A percentile compares a stretch with the other conserved stretches of the same genome.
Evolutionary conservation across 1,140 invertebrate genomes (phyloP).

Genomic region (Drosophila neocordata): DNA sequence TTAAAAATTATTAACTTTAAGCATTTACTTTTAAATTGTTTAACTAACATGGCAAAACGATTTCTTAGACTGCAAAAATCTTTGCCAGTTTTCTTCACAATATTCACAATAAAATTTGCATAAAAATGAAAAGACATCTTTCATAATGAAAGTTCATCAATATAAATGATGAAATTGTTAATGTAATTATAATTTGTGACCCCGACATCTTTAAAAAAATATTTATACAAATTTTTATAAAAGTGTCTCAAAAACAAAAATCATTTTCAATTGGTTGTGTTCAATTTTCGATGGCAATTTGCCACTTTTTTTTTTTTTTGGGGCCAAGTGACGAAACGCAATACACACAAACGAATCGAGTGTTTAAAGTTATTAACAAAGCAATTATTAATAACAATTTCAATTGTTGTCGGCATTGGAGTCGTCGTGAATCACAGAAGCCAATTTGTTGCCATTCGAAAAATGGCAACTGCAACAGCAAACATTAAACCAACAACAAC

Average conservation of each 20-base stretch:
- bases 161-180: too few relatives aligned
- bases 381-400: constrained; percentile 21
- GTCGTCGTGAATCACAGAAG: constrained; percentile 14
- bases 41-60: too few relatives aligned
- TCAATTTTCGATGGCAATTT: constrained; percentile 1
- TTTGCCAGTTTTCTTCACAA: too few relatives aligned
- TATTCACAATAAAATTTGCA: too few relatives aligned
- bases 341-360: background rate
- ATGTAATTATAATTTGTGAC: background rate
- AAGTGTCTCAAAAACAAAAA: background rate
- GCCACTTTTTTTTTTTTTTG: constrained; percentile 5
- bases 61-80: too few relatives aligned
- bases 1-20: too few relatives aligned
- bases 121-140: too few relatives aligned
- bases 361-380: constrained; percentile 17
- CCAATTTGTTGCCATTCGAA: constrained; percentile 37
- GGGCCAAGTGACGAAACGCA: constrained; percentile 13
- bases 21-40: too few relatives aligned
- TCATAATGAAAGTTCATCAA: too few relatives aligned
- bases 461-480: constrained; percentile 21
- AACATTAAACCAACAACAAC: constrained; percentile 19
- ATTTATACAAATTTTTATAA: background rate
- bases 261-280: constrained; percentile 2
- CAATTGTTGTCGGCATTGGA: constrained; percentile 21
- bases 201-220: background rate